A percentile compares a stretch with the other conserved stretches of the same genome.
Conservation (phyloP, 53 echinoderm and acorn worm species). For the Echinometra lucunter region DNA sequence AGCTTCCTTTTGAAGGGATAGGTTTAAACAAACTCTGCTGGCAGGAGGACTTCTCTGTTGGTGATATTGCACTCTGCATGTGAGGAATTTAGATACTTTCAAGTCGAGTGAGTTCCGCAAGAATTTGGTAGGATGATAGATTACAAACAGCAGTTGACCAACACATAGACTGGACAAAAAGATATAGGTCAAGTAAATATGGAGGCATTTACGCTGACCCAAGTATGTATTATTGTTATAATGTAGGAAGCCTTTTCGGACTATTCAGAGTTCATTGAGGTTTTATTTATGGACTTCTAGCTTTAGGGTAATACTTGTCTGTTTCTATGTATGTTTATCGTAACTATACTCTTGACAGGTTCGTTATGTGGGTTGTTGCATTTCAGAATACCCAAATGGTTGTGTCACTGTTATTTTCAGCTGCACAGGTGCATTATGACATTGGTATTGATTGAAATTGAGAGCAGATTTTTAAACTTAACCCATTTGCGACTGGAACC, state of each 20-base stretch:
- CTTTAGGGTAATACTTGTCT: background rate
- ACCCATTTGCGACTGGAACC: too few species aligned
- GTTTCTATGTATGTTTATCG: background rate
- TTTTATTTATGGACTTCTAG: background rate
- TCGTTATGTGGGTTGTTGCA: background rate
- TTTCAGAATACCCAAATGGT: background rate
- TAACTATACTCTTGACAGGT: background rate
- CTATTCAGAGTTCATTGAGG: background rate
- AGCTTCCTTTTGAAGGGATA: too few species aligned
- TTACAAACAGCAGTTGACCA: background rate
- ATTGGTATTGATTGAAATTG: too few species aligned
- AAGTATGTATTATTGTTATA: background rate
- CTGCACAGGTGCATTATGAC: background rate
- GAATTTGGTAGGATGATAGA: background rate
- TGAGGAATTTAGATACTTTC: too few species aligned
- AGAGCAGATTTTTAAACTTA: too few species aligned
- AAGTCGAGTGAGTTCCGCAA: background rate
- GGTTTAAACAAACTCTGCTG: too few species aligned
- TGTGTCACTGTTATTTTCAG: background rate
- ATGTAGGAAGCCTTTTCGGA: background rate
- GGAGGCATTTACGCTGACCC: background rate
- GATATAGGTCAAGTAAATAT: conserved; percentile 30
- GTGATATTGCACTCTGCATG: too few species aligned
- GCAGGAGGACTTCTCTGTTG: too few species aligned
- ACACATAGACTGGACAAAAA: background rate